Percentiles rank a stretch among this genome's conserved stretches.
phyloP scores from a whole-genome alignment of 1,140 invertebrate genomes.

The Bombus cullumanus region DNA sequence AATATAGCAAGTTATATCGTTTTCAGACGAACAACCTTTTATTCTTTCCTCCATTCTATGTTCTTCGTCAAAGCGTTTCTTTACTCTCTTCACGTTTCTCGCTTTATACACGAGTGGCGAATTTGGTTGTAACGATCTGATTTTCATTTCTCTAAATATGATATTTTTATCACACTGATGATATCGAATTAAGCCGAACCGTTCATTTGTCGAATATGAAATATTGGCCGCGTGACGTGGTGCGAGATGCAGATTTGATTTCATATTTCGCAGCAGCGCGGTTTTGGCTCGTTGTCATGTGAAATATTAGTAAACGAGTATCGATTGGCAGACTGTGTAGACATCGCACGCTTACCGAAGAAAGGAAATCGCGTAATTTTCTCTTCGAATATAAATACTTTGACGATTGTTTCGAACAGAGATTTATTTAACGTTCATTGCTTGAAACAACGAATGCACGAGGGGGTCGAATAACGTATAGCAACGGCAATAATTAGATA shows the following conservation, averaged over 20 bases:
- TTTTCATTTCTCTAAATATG: too few relatives aligned
- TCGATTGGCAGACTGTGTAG: background rate
- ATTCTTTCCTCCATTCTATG: background rate
- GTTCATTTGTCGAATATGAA: background rate
- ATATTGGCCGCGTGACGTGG: too few relatives aligned
- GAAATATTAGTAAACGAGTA: slow-evolving; percentile 4
- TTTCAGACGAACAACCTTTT: background rate
- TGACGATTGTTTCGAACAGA: background rate
- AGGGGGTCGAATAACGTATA: too few relatives aligned
- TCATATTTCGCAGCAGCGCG: background rate
- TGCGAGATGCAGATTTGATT: background rate
- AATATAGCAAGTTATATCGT: background rate
- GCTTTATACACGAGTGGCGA: too few relatives aligned
- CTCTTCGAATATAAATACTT: background rate
- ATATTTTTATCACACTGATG: too few relatives aligned
- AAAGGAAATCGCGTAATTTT: slow-evolving; percentile 17
- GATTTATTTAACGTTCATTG: background rate
- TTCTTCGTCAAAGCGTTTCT: too few relatives aligned
- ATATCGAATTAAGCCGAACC: background rate
- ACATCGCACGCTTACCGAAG: background rate
- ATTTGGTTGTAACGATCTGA: too few relatives aligned
- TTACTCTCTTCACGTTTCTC: too few relatives aligned
- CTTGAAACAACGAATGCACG: background rate
- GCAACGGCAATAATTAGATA: too few relatives aligned
- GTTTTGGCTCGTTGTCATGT: background rate